Percentiles rank a stretch among this genome's conserved stretches.
These are phyloP conservation scores for Dryomyza anilis DNA, from an alignment of 2,888 invertebrate genomes.

Conservation along the genomic window DNA sequence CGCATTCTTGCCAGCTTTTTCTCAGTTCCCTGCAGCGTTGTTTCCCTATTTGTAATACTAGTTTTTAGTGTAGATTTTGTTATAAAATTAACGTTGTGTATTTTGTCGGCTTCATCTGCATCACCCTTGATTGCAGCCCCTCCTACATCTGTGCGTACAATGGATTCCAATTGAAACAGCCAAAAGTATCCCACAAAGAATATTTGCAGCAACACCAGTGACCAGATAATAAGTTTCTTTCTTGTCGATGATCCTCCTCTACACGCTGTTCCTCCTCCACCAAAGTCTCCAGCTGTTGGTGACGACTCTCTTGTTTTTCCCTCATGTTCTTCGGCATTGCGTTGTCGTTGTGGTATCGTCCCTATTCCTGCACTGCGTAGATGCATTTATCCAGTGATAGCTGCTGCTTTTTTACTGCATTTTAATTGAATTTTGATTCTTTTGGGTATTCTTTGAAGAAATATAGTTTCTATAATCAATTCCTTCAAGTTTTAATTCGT, in stretches of 20 bases:
- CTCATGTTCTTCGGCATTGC: conserved; percentile 2
- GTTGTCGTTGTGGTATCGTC: conserved; percentile 29
- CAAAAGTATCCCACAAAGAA: conserved; percentile 55
- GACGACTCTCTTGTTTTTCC: no score
- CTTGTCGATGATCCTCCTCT: conserved; percentile 39
- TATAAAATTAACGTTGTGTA: conserved; percentile 2
- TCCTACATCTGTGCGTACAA: not conserved
- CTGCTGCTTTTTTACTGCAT: conserved; percentile 18
- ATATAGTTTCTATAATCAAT: no score
- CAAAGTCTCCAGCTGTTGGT: conserved; percentile 5
- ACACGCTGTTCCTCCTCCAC: not conserved
- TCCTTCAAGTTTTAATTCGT: no score
- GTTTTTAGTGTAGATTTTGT: not conserved
- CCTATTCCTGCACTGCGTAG: conserved; percentile 34
- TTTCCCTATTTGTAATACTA: not conserved
- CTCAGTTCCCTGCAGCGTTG: not conserved
- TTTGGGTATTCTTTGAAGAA: conserved; percentile 2
- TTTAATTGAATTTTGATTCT: conserved; percentile 5
- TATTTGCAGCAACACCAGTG: conserved; percentile 53
- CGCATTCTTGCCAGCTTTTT: no score
- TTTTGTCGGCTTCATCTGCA: not conserved
- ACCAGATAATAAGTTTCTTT: conserved; percentile 54
- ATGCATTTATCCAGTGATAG: conserved; percentile 32
- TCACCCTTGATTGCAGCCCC: not conserved
- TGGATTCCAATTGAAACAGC: conserved; percentile 47